A percentile compares a stretch with the other conserved stretches of the same genome.
These are phyloP conservation scores for Apoda limacodes DNA, from an alignment of 2,888 invertebrate genomes.

Conservation along the genomic window DNA sequence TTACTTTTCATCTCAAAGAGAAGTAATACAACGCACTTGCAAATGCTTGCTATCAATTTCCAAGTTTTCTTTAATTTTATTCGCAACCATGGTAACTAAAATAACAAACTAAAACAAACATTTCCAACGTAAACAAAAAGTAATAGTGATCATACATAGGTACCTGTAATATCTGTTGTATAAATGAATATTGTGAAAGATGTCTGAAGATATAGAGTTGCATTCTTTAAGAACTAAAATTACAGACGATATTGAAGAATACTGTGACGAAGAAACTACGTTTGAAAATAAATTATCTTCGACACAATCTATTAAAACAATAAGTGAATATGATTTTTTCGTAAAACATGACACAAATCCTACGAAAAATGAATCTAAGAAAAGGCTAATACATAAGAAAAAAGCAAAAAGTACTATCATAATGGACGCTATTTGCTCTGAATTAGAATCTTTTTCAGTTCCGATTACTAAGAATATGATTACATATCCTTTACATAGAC, in stretches of 20 bases:
- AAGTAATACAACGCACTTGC: too few species aligned
- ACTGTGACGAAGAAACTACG: slow-evolving; percentile 37
- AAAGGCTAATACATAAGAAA: slow-evolving; percentile 25
- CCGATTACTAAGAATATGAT: slow-evolving; percentile 37
- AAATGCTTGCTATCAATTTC: background rate
- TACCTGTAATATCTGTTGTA: background rate
- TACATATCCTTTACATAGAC: too few species aligned
- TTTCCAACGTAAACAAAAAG: background rate
- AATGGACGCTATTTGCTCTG: slow-evolving; percentile 44
- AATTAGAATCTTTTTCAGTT: slow-evolving; percentile 30
- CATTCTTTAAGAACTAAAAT: slow-evolving; percentile 26
- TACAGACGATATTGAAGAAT: slow-evolving; percentile 39
- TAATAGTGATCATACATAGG: background rate
- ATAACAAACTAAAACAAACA: background rate
- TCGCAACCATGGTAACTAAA: slow-evolving; percentile 4
- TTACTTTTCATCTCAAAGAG: too few species aligned
- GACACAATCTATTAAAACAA: slow-evolving; percentile 22
- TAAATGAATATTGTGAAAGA: slow-evolving; percentile 18
- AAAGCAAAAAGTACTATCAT: slow-evolving; percentile 31
- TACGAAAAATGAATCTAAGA: slow-evolving; percentile 20
- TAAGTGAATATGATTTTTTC: slow-evolving; percentile 45
- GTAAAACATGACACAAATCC: slow-evolving; percentile 31
- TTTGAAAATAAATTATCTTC: slow-evolving; percentile 24
- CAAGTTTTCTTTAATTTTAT: background rate
- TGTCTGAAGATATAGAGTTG: slow-evolving; percentile 44